Conservation (phyloP, 1,140 invertebrate genomes). For the Drosophila ambigua region DNA sequence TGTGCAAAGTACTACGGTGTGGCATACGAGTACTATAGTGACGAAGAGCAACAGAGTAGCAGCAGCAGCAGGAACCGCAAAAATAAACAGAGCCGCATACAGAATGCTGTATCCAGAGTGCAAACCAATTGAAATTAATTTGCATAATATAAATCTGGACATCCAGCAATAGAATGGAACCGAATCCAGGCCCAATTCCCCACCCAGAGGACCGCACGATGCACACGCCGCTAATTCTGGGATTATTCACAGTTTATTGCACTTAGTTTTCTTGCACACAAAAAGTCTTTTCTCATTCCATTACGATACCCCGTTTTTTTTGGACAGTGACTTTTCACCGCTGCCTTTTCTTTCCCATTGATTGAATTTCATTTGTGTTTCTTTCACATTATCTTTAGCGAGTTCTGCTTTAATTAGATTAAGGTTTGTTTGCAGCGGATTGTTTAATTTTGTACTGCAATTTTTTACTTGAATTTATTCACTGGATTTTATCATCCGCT, state of each 20-base stretch:
- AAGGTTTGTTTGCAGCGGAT: slow-evolving; percentile 11
- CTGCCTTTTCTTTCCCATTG: not conserved
- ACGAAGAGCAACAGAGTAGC: slow-evolving; percentile 52
- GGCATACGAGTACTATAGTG: slow-evolving; percentile 14
- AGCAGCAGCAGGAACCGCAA: slow-evolving; percentile 30
- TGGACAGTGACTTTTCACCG: not conserved
- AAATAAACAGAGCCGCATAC: slow-evolving; percentile 42
- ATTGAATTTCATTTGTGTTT: slow-evolving; percentile 5
- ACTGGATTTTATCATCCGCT: slow-evolving; percentile 53
- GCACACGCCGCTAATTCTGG: slow-evolving; percentile 63
- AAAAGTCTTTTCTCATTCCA: slow-evolving; percentile 39
- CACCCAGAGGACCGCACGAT: slow-evolving; percentile 41
- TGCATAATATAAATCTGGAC: slow-evolving; percentile 77
- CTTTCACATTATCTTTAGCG: slow-evolving; percentile 33
- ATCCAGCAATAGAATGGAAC: slow-evolving; percentile 71
- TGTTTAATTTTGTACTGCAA: slow-evolving; percentile 19
- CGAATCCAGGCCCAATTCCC: slow-evolving; percentile 24
- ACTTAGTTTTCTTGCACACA: slow-evolving; percentile 76
- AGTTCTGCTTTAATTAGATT: slow-evolving; percentile 33
- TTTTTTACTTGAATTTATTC: slow-evolving; percentile 13
- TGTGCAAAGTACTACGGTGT: slow-evolving; percentile 20
- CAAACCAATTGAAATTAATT: slow-evolving; percentile 83
- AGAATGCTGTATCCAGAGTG: slow-evolving; percentile 59
- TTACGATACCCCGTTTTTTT: slow-evolving; percentile 3
- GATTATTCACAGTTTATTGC: slow-evolving; percentile 81